Evolutionary conservation across 2,888 invertebrate species (phyloP), one percentile per base, ranked within the genome.

Genomic region (Lamellibrachia satsuma): DNA sequence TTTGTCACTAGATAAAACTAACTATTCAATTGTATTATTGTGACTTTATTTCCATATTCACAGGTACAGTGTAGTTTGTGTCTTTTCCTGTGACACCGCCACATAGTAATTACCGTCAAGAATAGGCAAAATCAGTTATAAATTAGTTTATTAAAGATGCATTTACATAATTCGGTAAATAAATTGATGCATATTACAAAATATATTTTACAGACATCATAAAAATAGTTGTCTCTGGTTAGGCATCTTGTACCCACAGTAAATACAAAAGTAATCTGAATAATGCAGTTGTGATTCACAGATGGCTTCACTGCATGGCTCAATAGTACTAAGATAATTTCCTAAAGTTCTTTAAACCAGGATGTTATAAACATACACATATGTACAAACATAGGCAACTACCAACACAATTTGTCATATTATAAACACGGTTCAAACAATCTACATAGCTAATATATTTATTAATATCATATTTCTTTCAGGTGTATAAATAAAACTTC

Each of bases 181-280:
- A 75, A 75, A 75, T 75, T 75, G 75, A 75, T 75, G 75, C 75
- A 75, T 75, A 75, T 75, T 75, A 75, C 75, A 75, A 75, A 75
- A 75, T 75, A 75, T 22, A 75, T 75, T 75, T 75, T 75, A 75
- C 75, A 75, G 22, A 75, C 6, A 75, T 39, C 75, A 75, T 75
- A 15, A 75, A 22, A 75, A 75, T 22, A 75, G n/a, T 75, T 3
- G 75, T 75, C 75, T 75, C 75, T 75, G n/a, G 75, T 75, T 75
- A 75, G 75, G 75, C 75, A 75, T 75, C n/a, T 75, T 75, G 75
- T 55, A 55, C 7, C 55, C 9, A 9, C 75, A 75, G n/a, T n/a
- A 75, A 75, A 75, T 75, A 75, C 75, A 75, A 75, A 75, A 75
- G 75, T 75, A 75, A 75, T 75, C 75, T 75, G 75, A 75, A 75